Percentiles rank a stretch among this genome's conserved stretches.
Conservation (phyloP, 2,797 vertebrate genomes). For the Gambelia wislizenii region DNA sequence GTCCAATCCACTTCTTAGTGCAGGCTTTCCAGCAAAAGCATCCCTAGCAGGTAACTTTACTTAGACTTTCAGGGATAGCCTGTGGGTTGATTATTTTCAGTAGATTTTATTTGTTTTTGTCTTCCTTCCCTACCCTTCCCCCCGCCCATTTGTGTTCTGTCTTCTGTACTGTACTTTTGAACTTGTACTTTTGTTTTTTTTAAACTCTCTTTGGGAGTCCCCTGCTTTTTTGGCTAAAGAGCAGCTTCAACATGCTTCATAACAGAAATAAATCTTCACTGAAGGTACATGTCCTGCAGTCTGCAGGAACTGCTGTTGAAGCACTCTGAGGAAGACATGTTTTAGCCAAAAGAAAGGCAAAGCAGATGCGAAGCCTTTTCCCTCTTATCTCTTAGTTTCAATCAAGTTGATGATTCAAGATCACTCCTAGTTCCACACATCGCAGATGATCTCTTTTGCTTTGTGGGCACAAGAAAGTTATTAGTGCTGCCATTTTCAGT, state of each 20-base stretch:
- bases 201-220: background rate
- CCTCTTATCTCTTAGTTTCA: background rate
- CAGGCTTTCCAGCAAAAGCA: too few species aligned
- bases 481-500: conserved; percentile 20
- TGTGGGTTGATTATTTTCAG: background rate
- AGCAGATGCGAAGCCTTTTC: background rate
- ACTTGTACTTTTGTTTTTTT: too few species aligned
- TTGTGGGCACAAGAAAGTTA: background rate
- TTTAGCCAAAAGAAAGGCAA: background rate
- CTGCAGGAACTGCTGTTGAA: conserved; percentile 5
- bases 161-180: background rate
- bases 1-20: too few species aligned
- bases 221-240: background rate
- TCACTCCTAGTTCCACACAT: background rate
- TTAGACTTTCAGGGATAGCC: background rate
- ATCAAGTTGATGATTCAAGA: background rate
- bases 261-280: background rate
- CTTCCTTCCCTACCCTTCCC: background rate
- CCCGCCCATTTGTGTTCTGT: background rate
- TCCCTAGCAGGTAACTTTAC: background rate
- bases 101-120: background rate
- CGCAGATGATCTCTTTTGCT: background rate
- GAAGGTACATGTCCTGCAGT: background rate
- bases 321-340: background rate
- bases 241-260: background rate